Conservation (phyloP, 2,797 vertebrate species). For the Monodelphis domestica region DNA sequence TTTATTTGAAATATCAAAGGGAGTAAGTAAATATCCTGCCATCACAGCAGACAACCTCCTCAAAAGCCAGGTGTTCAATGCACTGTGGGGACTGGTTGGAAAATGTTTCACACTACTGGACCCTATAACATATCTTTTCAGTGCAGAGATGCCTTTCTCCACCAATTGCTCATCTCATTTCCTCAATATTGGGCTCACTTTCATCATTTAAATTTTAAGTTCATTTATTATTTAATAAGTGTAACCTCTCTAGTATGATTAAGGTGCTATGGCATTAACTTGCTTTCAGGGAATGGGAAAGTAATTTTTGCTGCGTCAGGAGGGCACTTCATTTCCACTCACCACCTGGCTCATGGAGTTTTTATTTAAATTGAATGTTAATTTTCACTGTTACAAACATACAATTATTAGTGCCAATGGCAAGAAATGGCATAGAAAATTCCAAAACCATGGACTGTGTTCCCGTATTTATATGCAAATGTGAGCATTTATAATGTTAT, state of each 20-base stretch:
- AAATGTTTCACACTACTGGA: background rate
- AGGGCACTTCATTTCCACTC: background rate
- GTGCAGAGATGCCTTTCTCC: conserved; percentile 44
- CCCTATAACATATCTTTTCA: conserved; percentile 20
- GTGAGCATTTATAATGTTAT: conserved; percentile 11
- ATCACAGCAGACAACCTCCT: conserved; percentile 20
- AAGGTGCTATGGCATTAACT: conserved; percentile 35
- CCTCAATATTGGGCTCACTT: conserved; percentile 15
- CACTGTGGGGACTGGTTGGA: background rate
- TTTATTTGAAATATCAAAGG: background rate
- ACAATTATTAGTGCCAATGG: background rate
- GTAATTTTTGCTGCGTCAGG: conserved; percentile 61
- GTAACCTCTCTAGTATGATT: conserved; percentile 48
- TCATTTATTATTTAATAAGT: conserved; percentile 49
- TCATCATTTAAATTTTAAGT: conserved; percentile 59
- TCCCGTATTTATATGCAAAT: background rate
- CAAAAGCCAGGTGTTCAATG: conserved; percentile 32
- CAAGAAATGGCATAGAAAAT: background rate
- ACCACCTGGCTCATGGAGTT: conserved; percentile 17
- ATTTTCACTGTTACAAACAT: conserved; percentile 5
- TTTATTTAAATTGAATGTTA: conserved; percentile 25
- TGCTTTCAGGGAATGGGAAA: conserved; percentile 51
- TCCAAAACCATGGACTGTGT: background rate
- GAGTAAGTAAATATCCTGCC: conserved; percentile 16
- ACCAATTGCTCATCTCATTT: conserved; percentile 45